A percentile compares a stretch with the other conserved stretches of the same genome.
phyloP scores from a whole-genome alignment of 1,140 invertebrate genomes.

The Brachionus sp. region DNA sequence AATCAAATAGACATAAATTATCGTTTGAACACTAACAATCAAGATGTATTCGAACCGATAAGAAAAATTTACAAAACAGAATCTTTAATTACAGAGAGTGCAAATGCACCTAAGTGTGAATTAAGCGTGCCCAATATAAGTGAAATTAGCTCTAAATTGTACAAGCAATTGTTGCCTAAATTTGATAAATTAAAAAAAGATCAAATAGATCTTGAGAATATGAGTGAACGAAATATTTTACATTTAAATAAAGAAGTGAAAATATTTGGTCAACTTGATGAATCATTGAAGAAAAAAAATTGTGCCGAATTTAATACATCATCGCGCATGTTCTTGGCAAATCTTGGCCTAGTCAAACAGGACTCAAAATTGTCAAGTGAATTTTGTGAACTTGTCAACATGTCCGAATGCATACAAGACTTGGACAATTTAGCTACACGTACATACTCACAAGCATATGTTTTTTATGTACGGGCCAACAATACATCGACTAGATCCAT shows the following conservation, averaged over 20 bases:
- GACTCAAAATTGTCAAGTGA: background rate
- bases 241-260: background rate
- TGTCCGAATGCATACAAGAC: background rate
- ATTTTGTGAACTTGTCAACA: background rate
- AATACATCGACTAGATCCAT: background rate
- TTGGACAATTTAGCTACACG: conserved; percentile 25
- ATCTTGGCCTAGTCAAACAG: conserved; percentile 74
- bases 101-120: conserved; percentile 64
- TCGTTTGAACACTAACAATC: background rate
- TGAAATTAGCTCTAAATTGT: conserved; percentile 65
- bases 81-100: background rate
- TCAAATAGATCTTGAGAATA: conserved; percentile 53
- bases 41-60: background rate
- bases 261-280: background rate
- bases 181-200: conserved; percentile 59
- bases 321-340: conserved; percentile 82
- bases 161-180: conserved; percentile 60
- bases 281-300: background rate
- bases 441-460: background rate
- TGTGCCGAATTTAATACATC: conserved; percentile 75
- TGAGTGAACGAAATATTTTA: conserved; percentile 49
- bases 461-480: background rate
- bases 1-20: background rate
- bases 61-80: background rate
- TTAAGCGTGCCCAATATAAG: conserved; percentile 75